A percentile compares a stretch with the other conserved stretches of the same genome.
phyloP scores from a whole-genome alignment of 2,888 invertebrate species.

The Teleiodes luculella region DNA sequence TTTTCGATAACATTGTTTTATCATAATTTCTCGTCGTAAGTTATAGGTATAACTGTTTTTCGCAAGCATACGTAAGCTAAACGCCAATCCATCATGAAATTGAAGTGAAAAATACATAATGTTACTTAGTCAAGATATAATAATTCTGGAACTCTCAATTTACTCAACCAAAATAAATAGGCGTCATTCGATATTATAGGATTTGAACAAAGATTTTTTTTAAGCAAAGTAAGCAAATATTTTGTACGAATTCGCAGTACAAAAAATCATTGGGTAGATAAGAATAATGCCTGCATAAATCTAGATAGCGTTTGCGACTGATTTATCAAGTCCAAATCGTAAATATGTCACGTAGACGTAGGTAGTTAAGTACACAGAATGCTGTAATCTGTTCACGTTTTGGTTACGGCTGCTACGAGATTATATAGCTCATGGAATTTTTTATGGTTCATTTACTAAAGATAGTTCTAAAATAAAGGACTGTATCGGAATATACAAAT shows the following conservation, averaged over 20 bases:
- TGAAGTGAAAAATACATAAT: too few relatives aligned
- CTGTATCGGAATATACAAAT: background rate
- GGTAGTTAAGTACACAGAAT: constrained; percentile 36
- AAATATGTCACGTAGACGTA: constrained; percentile 62
- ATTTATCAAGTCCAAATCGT: constrained; percentile 60
- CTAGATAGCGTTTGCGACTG: constrained; percentile 52
- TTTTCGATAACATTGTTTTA: constrained; percentile 14
- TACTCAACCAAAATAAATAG: background rate
- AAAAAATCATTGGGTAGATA: constrained; percentile 20
- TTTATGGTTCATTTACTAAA: constrained; percentile 13
- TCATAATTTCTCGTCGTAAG: background rate
- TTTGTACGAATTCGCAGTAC: constrained; percentile 17
- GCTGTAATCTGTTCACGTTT: constrained; percentile 18
- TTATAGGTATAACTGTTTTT: too few relatives aligned
- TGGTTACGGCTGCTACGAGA: constrained; percentile 9
- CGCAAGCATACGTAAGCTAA: too few relatives aligned
- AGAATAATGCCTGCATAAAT: constrained; percentile 37
- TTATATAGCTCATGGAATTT: constrained; percentile 35
- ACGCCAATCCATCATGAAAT: too few relatives aligned
- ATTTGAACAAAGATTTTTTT: background rate
- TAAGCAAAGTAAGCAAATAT: constrained; percentile 27
- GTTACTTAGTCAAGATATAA: too few relatives aligned
- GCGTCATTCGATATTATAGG: background rate
- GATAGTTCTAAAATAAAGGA: background rate
- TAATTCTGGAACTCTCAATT: background rate